Conservation (phyloP, 2,797 vertebrate genomes). For the Carduelis carduelis region DNA sequence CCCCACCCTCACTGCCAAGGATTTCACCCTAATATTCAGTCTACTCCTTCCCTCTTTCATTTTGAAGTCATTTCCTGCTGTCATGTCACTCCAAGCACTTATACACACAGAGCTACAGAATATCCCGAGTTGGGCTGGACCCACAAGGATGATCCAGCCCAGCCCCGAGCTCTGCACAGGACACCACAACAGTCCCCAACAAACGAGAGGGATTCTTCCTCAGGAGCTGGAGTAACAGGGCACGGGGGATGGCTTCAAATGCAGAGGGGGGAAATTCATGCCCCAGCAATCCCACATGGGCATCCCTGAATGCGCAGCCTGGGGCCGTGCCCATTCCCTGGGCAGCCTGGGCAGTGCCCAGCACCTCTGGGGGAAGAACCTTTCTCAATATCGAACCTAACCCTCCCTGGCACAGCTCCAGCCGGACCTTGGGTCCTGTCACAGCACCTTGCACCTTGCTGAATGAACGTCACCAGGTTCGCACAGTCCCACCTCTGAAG, state of each 20-base stretch:
- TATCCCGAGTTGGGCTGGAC: too few relatives aligned
- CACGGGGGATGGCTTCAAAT: not conserved
- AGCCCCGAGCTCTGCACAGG: too few relatives aligned
- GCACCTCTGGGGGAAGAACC: not conserved
- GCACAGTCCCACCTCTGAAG: not conserved
- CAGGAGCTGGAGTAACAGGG: not conserved
- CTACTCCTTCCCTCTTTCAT: not conserved
- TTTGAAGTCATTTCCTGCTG: rapidly evolving
- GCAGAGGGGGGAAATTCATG: not conserved
- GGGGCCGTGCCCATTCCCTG: rapidly evolving
- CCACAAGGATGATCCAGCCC: not conserved
- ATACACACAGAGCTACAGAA: too few relatives aligned
- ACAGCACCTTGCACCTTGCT: not conserved
- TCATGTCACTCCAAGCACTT: rapidly evolving
- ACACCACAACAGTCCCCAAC: too few relatives aligned
- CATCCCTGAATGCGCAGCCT: not conserved
- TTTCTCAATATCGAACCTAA: not conserved
- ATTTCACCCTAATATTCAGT: rapidly evolving
- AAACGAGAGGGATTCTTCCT: not conserved
- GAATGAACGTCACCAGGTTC: not conserved
- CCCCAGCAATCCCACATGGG: rapidly evolving
- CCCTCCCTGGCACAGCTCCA: not conserved
- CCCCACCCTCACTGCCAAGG: rapidly evolving
- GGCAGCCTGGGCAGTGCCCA: not conserved
- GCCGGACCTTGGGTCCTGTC: rapidly evolving